Percentiles rank a stretch among this genome's conserved stretches.
Conservation (phyloP, 2,888 invertebrate genomes). For the Entomobrya proxima region DNA sequence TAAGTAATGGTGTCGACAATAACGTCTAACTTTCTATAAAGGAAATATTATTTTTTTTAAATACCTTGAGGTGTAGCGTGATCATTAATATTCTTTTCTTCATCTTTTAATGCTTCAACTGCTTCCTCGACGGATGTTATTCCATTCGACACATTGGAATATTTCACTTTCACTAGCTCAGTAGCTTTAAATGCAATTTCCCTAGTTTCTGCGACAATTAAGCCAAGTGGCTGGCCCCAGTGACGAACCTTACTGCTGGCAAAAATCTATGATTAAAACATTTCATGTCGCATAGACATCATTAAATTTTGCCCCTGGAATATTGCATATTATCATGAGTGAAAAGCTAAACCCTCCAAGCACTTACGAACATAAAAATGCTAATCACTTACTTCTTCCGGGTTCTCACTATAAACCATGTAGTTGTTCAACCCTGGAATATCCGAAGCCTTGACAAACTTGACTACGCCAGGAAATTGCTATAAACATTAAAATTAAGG, state of each 20-base stretch:
- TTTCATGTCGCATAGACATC: no score
- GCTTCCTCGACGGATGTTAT: conserved; percentile 65
- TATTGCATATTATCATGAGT: not conserved
- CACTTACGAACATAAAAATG: no score
- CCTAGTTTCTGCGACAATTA: conserved; percentile 77
- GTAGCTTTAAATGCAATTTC: conserved; percentile 76
- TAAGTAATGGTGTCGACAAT: no score
- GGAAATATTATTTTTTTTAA: no score
- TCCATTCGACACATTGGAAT: conserved; percentile 73
- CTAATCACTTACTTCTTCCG: conserved; percentile 72
- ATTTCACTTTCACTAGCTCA: conserved; percentile 76
- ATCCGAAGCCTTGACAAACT: conserved; percentile 83
- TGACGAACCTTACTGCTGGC: conserved; percentile 76
- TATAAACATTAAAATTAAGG: conserved; percentile 78
- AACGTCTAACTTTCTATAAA: no score
- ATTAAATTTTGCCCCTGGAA: no score
- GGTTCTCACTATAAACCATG: conserved; percentile 57
- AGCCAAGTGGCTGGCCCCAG: conserved; percentile 77
- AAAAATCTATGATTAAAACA: conserved; percentile 76
- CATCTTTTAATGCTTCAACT: conserved; percentile 34
- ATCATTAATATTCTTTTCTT: no score
- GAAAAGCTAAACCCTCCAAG: no score
- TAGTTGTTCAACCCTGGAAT: conserved; percentile 72
- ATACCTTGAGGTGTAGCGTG: no score
- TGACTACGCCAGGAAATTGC: conserved; percentile 82